A percentile compares a stretch with the other conserved stretches of the same genome.
Conservation (phyloP, 2,888 invertebrate genomes). For the Chironomus tentans region DNA sequence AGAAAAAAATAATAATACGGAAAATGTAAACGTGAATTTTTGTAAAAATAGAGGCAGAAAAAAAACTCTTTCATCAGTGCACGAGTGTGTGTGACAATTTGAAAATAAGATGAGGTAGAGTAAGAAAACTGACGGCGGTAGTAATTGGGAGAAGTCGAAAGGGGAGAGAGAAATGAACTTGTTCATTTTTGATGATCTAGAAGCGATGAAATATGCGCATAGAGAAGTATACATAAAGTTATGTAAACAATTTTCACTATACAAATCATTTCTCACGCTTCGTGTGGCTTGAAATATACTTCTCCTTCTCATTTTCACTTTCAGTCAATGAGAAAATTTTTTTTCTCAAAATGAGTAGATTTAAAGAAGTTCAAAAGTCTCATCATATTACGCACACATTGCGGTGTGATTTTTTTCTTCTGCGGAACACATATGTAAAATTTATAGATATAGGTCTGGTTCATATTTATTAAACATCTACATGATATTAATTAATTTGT, state of each 20-base stretch:
- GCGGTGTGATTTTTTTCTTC: background rate
- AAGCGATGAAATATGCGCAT: background rate
- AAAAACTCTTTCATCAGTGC: background rate
- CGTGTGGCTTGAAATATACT: background rate
- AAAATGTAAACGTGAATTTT: background rate
- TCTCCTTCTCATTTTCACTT: too few species aligned
- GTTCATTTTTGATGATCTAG: background rate
- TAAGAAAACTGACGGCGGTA: too few species aligned
- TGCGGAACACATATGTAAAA: background rate
- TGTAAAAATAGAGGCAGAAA: background rate
- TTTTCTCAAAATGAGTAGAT: too few species aligned
- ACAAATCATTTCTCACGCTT: slow-evolving; percentile 25
- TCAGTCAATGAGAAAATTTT: background rate
- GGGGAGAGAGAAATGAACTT: background rate
- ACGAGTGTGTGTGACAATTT: background rate
- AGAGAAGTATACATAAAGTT: background rate
- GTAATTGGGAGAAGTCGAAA: too few species aligned
- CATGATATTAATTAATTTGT: slow-evolving; percentile 14
- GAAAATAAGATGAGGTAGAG: background rate
- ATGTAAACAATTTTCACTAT: slow-evolving; percentile 21
- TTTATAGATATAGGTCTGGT: background rate
- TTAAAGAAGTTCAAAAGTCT: too few species aligned
- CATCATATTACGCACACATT: too few species aligned
- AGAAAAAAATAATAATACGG: too few species aligned
- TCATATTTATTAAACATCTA: slow-evolving; percentile 6